Evolutionary conservation across 2,888 invertebrate genomes (phyloP).

Genomic region (Tetragonisca angustula): DNA sequence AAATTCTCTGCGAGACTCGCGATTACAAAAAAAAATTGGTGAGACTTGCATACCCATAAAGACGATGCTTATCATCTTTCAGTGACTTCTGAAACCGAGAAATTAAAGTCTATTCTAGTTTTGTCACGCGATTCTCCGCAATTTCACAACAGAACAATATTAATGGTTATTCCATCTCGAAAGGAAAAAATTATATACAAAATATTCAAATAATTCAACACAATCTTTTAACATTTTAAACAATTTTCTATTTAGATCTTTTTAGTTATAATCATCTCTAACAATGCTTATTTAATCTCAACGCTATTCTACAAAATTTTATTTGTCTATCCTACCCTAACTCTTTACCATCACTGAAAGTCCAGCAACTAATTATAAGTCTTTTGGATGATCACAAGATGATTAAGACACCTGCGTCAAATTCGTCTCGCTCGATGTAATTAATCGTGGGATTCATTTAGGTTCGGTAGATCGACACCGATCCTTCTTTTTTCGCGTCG

Average conservation of each 20-base stretch:
- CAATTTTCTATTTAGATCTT: too few species aligned
- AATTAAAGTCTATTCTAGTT: not conserved
- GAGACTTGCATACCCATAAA: not conserved
- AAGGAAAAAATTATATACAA: too few species aligned
- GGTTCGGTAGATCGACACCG: constrained; percentile 4
- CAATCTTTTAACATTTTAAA: too few species aligned
- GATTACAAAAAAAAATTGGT: constrained; percentile 22
- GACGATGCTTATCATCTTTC: constrained; percentile 4
- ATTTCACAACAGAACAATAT: not conserved
- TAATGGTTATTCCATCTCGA: too few species aligned
- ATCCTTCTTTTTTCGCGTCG: not conserved
- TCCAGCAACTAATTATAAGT: not conserved
- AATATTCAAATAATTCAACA: too few species aligned
- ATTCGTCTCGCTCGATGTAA: not conserved
- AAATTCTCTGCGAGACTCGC: constrained; percentile 32
- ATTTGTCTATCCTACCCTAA: too few species aligned
- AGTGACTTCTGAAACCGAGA: not conserved
- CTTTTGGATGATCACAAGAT: not conserved
- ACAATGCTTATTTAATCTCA: too few species aligned
- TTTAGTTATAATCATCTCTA: too few species aligned
- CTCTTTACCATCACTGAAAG: too few species aligned
- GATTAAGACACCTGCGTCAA: not conserved
- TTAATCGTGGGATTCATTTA: constrained; percentile 15
- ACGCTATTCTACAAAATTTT: not conserved
- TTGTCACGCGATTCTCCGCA: not conserved